phyloP scores from a whole-genome alignment of 2,797 vertebrate species.

The Pygocentrus nattereri region DNA sequence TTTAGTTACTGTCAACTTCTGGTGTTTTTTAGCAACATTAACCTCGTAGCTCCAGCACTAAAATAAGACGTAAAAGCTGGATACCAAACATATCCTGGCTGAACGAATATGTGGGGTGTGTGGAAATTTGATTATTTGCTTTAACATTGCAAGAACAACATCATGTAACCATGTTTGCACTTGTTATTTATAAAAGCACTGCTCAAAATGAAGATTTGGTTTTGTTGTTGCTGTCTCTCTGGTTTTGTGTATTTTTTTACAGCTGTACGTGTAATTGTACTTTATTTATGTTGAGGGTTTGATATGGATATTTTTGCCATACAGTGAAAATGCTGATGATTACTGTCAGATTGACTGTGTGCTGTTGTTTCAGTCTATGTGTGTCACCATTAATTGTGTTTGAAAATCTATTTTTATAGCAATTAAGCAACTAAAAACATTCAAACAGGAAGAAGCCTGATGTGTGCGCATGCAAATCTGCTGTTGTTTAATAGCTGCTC shows the following conservation, averaged over 20 bases:
- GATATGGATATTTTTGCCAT: not conserved
- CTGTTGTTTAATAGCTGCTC: not conserved
- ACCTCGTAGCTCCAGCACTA: no score
- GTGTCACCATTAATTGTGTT: not conserved
- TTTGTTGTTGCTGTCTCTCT: not conserved
- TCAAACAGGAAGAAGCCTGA: not conserved
- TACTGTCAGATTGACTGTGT: not conserved
- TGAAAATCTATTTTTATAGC: not conserved
- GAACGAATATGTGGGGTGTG: no score
- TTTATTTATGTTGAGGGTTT: not conserved
- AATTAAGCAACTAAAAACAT: not conserved
- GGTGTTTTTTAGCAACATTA: no score
- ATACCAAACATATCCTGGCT: no score
- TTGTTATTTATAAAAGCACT: not conserved
- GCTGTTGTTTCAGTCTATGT: not conserved
- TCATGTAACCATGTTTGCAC: not conserved
- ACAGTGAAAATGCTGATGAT: not conserved
- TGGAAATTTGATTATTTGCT: no score
- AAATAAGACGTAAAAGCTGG: no score
- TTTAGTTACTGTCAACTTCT: no score
- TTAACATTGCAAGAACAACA: not conserved
- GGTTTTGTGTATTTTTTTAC: no score
- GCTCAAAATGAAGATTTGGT: not conserved
- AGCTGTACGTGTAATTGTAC: not conserved
- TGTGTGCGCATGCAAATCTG: slow-evolving; percentile 13